Conservation (phyloP, 2,113 vertebrate species). For the Triplophysa rosa region DNA sequence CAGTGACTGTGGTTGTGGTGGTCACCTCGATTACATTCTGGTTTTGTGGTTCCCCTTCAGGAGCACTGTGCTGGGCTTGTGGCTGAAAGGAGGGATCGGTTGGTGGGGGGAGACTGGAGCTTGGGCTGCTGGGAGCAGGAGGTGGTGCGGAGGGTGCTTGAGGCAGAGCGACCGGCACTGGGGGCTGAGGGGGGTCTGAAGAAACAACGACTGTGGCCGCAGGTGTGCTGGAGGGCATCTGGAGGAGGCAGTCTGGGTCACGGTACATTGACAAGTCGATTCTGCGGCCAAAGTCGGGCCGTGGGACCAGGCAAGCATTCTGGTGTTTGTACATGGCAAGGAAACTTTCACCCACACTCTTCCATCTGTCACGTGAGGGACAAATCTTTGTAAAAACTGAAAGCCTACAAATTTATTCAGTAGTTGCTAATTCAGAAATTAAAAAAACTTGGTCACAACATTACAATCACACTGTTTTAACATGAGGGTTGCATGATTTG, state of each 20-base stretch:
- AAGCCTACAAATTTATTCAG: too few species aligned
- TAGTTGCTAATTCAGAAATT: too few species aligned
- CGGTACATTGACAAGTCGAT: slow-evolving; percentile 89
- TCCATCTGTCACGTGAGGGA: slow-evolving; percentile 79
- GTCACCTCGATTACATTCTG: slow-evolving; percentile 77
- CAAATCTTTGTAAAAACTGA: background rate
- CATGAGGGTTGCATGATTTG: too few species aligned
- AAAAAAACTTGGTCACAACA: too few species aligned
- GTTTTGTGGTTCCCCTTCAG: slow-evolving; percentile 60
- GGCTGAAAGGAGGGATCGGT: slow-evolving; percentile 59
- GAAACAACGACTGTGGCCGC: background rate
- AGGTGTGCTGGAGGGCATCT: slow-evolving; percentile 35
- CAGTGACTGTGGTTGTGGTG: slow-evolving; percentile 43
- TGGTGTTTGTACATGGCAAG: slow-evolving; percentile 91
- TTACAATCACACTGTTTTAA: too few species aligned
- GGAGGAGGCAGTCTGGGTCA: slow-evolving; percentile 75
- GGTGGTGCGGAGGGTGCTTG: slow-evolving; percentile 72
- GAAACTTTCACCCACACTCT: slow-evolving; percentile 88
- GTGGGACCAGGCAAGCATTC: slow-evolving; percentile 87
- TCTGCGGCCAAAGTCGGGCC: slow-evolving; percentile 85
- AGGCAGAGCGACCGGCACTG: slow-evolving; percentile 73
- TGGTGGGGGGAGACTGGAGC: slow-evolving; percentile 67
- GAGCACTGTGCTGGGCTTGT: slow-evolving; percentile 54
- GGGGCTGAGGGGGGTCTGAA: slow-evolving; percentile 70
- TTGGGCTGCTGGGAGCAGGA: slow-evolving; percentile 64